A percentile compares a stretch with the other conserved stretches of the same genome.
Conservation (phyloP, 2,797 vertebrate species). For the Melanotaenia maccullochi region DNA sequence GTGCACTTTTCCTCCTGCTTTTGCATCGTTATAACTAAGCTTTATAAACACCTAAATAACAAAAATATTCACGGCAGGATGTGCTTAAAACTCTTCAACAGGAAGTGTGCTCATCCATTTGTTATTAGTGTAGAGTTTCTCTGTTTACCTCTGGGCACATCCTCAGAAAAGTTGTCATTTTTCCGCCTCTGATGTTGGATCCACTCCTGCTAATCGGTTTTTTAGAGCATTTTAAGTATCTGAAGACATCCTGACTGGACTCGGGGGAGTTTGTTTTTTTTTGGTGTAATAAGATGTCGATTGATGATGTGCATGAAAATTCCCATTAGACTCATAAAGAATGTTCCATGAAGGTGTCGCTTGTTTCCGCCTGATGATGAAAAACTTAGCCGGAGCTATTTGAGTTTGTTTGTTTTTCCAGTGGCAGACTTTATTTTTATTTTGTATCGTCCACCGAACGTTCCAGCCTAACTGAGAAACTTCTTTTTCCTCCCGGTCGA, state of each 20-base stretch:
- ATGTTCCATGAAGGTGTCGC: background rate
- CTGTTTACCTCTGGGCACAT: too few relatives aligned
- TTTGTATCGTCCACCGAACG: conserved; percentile 23
- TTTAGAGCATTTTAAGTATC: too few relatives aligned
- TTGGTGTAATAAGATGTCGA: too few relatives aligned
- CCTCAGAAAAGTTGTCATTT: too few relatives aligned
- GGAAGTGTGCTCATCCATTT: too few relatives aligned
- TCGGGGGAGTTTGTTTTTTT: background rate
- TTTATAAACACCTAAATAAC: too few relatives aligned
- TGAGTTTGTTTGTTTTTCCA: background rate
- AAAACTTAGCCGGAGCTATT: background rate
- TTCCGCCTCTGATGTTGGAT: too few relatives aligned
- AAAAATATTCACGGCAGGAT: too few relatives aligned
- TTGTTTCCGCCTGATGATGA: background rate
- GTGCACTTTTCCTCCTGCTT: background rate
- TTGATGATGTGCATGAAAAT: too few relatives aligned
- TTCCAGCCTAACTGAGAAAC: conserved; percentile 4
- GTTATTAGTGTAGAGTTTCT: too few relatives aligned
- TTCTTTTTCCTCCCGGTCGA: too few relatives aligned
- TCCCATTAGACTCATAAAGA: background rate
- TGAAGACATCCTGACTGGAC: background rate
- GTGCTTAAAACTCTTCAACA: too few relatives aligned
- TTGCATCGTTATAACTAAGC: background rate
- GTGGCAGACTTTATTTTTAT: background rate
- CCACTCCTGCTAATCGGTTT: background rate